phyloP scores from a whole-genome alignment of 1,140 invertebrate species.

The Pentalonia nigronervosa region DNA sequence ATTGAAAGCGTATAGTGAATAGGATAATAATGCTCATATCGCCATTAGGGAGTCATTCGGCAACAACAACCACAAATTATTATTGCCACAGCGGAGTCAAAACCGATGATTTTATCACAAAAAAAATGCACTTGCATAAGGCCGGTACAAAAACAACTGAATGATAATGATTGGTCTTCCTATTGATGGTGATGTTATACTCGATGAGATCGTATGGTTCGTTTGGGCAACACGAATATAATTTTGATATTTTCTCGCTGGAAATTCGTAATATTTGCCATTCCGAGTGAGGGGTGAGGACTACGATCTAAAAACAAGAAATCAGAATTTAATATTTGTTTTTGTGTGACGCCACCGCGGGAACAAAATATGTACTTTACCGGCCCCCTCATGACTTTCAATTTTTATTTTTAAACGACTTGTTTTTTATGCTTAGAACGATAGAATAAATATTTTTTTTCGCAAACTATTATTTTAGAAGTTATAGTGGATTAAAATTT shows the following conservation, averaged over 20 bases:
- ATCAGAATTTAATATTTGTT: not conserved
- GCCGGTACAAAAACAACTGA: slow-evolving; percentile 20
- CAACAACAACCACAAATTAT: not conserved
- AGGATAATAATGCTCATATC: not conserved
- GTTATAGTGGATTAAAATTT: too few relatives aligned
- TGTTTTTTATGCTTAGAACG: too few relatives aligned
- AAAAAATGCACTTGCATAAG: slow-evolving; percentile 40
- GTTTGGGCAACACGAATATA: not conserved
- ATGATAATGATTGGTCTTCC: not conserved
- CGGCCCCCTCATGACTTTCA: too few relatives aligned
- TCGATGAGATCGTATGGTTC: not conserved
- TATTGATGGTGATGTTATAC: slow-evolving; percentile 39
- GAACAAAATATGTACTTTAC: too few relatives aligned
- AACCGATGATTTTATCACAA: not conserved
- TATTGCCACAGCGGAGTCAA: not conserved
- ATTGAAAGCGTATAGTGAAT: not conserved
- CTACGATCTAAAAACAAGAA: not conserved
- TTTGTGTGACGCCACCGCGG: not conserved
- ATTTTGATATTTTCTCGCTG: not conserved
- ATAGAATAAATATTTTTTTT: too few relatives aligned
- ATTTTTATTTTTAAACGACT: too few relatives aligned
- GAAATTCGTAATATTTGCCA: slow-evolving; percentile 9
- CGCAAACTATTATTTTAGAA: too few relatives aligned
- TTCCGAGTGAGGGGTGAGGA: not conserved
- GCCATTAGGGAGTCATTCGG: not conserved